Conservation (phyloP, 2,888 invertebrate species). For the Agrypnus murinus region DNA sequence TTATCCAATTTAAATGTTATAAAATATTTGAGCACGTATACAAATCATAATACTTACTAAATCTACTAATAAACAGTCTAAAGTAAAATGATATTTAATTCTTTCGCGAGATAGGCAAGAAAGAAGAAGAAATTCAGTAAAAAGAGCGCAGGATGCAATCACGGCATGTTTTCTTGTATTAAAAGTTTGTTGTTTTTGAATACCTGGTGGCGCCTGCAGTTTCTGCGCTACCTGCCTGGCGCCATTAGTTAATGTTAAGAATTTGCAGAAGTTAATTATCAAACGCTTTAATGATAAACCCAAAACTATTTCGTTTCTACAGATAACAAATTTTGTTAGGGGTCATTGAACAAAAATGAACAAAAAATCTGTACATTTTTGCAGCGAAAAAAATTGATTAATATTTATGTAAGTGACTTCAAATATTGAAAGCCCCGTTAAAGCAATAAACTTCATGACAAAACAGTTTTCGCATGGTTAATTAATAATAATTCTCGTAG, state of each 20-base stretch:
- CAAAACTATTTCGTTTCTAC: no score
- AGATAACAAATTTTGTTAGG: no score
- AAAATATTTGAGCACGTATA: no score
- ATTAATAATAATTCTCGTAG: neutral
- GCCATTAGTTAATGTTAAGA: conserved; percentile 40
- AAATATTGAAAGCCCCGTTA: no score
- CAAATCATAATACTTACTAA: no score
- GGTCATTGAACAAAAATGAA: no score
- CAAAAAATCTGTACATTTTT: no score
- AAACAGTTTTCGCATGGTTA: neutral
- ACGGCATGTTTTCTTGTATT: conserved; percentile 24
- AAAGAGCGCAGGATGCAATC: conserved; percentile 45
- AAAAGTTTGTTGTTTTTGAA: conserved; percentile 43
- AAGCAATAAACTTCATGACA: no score
- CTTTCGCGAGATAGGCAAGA: conserved; percentile 2
- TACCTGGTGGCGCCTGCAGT: conserved; percentile 42
- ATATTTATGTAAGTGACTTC: no score
- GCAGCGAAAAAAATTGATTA: no score
- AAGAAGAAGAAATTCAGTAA: conserved; percentile 26
- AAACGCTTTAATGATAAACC: neutral
- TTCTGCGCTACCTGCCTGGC: conserved; percentile 42
- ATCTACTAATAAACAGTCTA: conserved; percentile 8
- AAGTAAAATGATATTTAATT: conserved; percentile 18
- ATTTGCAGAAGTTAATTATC: conserved; percentile 26
- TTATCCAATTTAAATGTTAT: no score